These are phyloP conservation scores for Euglossa dilemma DNA, from an alignment of 1,140 invertebrate genomes.

Conservation along the genomic window DNA sequence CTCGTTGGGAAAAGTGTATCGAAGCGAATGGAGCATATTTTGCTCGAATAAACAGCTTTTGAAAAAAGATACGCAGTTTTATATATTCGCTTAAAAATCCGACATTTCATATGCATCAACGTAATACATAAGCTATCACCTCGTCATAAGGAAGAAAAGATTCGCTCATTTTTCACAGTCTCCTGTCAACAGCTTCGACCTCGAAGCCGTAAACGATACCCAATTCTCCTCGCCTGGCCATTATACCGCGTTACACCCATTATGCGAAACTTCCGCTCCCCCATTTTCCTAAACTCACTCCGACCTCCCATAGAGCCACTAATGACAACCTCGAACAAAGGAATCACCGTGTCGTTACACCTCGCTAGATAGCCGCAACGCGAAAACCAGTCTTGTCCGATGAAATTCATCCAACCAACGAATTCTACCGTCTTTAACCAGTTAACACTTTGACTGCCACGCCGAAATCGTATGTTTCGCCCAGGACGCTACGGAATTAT, in stretches of 20 bases:
- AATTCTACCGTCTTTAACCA: too few species aligned
- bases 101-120: too few species aligned
- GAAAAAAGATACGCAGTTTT: too few species aligned
- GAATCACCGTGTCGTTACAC: background rate
- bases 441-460: too few species aligned
- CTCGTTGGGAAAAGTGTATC: too few species aligned
- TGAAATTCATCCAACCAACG: background rate
- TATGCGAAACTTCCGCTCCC: too few species aligned
- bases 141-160: background rate
- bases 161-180: background rate
- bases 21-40: too few species aligned
- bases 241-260: background rate
- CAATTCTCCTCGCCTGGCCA: background rate
- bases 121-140: background rate
- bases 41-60: too few species aligned
- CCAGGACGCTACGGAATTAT: too few species aligned
- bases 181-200: background rate
- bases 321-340: background rate
- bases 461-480: too few species aligned
- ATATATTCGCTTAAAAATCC: too few species aligned
- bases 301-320: background rate
- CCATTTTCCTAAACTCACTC: background rate
- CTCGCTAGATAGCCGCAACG: background rate
- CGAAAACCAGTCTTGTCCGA: background rate
- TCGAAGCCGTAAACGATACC: background rate